These are phyloP conservation scores for Drosophila nikananu DNA, from an alignment of 1,140 invertebrate genomes.

Conservation along the genomic window DNA sequence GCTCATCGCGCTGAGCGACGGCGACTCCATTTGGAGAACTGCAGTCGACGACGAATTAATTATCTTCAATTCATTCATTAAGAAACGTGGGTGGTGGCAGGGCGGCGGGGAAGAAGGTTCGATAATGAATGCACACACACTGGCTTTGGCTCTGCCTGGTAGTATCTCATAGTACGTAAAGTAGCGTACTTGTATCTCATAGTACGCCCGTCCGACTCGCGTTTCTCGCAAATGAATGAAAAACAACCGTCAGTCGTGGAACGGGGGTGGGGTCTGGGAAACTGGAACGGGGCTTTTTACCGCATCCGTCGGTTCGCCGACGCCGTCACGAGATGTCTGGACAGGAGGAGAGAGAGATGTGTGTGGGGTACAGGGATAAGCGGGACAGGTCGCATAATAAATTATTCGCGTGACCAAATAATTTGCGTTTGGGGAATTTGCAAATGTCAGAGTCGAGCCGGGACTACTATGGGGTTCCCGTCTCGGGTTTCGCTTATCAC, in stretches of 20 bases:
- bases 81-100: conserved; percentile 63
- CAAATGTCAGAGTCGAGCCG: conserved; percentile 41
- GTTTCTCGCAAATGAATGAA: conserved; percentile 70
- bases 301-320: conserved; percentile 57
- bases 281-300: conserved; percentile 44
- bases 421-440: conserved; percentile 71
- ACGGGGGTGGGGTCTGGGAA: conserved; percentile 19
- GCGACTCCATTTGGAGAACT: conserved; percentile 44
- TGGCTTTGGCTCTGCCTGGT: conserved; percentile 4
- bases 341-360: not conserved
- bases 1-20: conserved; percentile 12
- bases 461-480: conserved; percentile 10
- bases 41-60: conserved; percentile 77
- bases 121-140: conserved; percentile 74
- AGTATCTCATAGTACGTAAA: conserved; percentile 69
- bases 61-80: conserved; percentile 83
- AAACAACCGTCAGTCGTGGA: conserved; percentile 34
- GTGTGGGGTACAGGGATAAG: conserved; percentile 2
- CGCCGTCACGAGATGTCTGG: conserved; percentile 68
- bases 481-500: conserved; percentile 36
- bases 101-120: conserved; percentile 21
- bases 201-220: conserved; percentile 51
- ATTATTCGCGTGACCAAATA: conserved; percentile 84
- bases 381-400: conserved; percentile 76
- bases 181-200: conserved; percentile 54